Conservation (phyloP, 2,797 vertebrate species). For the Sebastes trivittatus region DNA sequence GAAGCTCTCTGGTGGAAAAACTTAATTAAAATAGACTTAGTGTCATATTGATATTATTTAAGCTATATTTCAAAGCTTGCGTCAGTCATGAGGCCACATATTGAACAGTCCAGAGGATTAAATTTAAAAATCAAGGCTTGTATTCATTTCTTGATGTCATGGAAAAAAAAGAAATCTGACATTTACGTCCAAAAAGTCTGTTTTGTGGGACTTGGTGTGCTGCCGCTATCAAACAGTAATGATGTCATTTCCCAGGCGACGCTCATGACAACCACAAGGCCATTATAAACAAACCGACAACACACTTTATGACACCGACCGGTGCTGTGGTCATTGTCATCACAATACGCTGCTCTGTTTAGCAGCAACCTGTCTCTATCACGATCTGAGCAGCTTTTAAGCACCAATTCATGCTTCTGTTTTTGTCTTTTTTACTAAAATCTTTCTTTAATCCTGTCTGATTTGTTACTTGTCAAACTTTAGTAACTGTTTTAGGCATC, state of each 20-base stretch:
- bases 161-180: constrained; percentile 38
- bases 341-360: constrained; percentile 3
- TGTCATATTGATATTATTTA: constrained; percentile 16
- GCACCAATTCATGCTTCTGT: not conserved
- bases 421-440: not conserved
- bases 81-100: not conserved
- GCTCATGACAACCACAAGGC: constrained; percentile 69
- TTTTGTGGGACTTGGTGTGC: constrained; percentile 26
- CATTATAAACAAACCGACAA: constrained; percentile 74
- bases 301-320: constrained; percentile 45
- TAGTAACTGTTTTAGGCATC: not conserved
- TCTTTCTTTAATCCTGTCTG: not conserved
- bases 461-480: not conserved
- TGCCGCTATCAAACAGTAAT: constrained; percentile 54
- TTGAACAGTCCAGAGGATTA: not conserved
- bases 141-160: constrained; percentile 5
- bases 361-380: not conserved
- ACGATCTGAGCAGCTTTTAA: not conserved
- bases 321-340: constrained; percentile 19
- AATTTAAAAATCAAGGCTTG: not conserved
- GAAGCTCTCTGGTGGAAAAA: not conserved
- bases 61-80: not conserved
- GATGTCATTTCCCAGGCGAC: constrained; percentile 72
- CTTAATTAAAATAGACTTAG: constrained; percentile 50
- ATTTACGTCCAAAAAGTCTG: constrained; percentile 24